A percentile compares a stretch with the other conserved stretches of the same genome.
These are phyloP conservation scores for Ptychadena robeensis DNA, from an alignment of 2,797 vertebrate species.

Conservation along the genomic window DNA sequence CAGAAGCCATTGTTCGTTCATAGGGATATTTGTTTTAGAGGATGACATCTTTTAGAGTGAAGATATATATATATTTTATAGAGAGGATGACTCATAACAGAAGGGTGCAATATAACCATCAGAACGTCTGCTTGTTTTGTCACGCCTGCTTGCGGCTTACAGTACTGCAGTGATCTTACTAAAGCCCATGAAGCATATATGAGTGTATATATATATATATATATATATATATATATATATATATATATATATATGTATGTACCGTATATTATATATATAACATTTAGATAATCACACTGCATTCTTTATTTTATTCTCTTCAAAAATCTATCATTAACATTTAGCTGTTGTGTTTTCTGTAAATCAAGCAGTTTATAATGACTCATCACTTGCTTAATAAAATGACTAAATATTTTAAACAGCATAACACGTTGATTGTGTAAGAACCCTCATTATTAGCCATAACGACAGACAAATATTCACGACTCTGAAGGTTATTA, in stretches of 20 bases:
- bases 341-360: background rate
- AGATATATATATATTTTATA: background rate
- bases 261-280: too few relatives aligned
- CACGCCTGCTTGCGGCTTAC: constrained; percentile 15
- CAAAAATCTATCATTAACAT: constrained; percentile 33
- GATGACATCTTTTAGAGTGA: background rate
- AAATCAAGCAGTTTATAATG: constrained; percentile 39
- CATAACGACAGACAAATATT: constrained; percentile 17
- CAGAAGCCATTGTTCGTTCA: background rate
- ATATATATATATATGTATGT: too few relatives aligned
- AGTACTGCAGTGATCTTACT: constrained; percentile 13
- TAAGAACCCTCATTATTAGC: constrained; percentile 40
- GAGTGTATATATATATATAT: too few relatives aligned
- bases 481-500: constrained; percentile 15
- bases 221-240: too few relatives aligned
- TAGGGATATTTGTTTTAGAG: background rate
- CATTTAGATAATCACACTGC: constrained; percentile 29
- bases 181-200: constrained; percentile 17
- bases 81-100: constrained; percentile 6
- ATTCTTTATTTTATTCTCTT: constrained; percentile 27
- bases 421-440: constrained; percentile 29
- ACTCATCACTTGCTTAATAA: constrained; percentile 41
- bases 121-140: background rate
- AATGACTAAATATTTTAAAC: constrained; percentile 26
- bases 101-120: background rate